phyloP scores from a whole-genome alignment of 2,113 vertebrate species.

The Gopherus flavomarginatus region DNA sequence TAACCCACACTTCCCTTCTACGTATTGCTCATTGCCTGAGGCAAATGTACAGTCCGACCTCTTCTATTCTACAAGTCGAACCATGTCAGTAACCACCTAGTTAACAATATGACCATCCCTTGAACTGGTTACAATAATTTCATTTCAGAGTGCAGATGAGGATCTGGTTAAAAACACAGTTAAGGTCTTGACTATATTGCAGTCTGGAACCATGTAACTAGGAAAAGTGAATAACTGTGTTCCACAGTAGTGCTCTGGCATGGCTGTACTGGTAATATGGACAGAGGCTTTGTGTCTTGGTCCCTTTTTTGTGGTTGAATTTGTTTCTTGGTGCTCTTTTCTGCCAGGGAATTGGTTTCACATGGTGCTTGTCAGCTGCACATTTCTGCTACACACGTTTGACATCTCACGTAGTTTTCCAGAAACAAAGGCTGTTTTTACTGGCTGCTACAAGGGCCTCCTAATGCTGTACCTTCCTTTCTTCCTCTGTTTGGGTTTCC shows the following conservation, averaged over 20 bases:
- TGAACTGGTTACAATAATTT: not conserved
- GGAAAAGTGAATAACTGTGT: not conserved
- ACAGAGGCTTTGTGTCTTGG: not conserved
- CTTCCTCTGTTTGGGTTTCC: not conserved
- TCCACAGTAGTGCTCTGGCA: fast-evolving
- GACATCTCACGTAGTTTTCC: not conserved
- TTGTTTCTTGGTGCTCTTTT: not conserved
- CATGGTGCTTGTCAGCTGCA: not conserved
- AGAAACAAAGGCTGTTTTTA: not conserved
- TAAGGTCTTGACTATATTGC: not conserved
- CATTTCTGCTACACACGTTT: not conserved
- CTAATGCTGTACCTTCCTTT: not conserved
- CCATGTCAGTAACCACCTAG: not conserved
- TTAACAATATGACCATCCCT: not conserved
- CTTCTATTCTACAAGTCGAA: constrained; percentile 10
- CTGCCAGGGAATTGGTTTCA: not conserved
- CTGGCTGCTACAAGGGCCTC: not conserved
- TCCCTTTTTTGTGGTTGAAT: not conserved
- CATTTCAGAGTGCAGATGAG: not conserved
- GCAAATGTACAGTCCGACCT: not conserved
- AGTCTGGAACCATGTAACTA: not conserved
- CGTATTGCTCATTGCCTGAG: not conserved
- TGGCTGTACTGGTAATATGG: not conserved
- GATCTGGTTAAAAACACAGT: not conserved
- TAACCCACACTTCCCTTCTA: not conserved